Conservation (phyloP, 2,797 vertebrate species). For the Anguilla anguilla region DNA sequence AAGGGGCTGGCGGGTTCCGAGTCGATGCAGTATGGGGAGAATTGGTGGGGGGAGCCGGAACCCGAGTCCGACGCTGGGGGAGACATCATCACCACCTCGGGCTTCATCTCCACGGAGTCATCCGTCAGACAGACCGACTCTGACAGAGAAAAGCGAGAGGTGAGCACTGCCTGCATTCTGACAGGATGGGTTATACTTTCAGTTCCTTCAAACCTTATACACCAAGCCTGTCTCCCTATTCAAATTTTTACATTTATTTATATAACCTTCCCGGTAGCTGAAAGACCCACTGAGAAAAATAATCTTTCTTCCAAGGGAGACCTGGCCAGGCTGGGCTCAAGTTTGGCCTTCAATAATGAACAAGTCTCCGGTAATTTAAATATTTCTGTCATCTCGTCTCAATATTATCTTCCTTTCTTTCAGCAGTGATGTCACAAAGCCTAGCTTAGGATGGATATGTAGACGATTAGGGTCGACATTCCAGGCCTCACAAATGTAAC, state of each 20-base stretch:
- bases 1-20: slow-evolving; percentile 94
- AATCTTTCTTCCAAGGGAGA: not conserved
- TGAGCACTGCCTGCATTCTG: not conserved
- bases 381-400: not conserved
- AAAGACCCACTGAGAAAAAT: not conserved
- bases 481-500: slow-evolving; percentile 59
- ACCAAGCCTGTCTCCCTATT: not conserved
- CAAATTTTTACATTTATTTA: not conserved
- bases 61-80: slow-evolving; percentile 94
- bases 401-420: not conserved
- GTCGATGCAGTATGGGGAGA: slow-evolving; percentile 93
- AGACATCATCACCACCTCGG: slow-evolving; percentile 91
- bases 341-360: not conserved
- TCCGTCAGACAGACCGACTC: slow-evolving; percentile 82
- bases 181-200: not conserved
- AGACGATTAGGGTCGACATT: no score
- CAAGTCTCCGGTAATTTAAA: not conserved
- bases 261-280: not conserved
- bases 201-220: not conserved
- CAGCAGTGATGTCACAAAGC: not conserved
- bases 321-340: not conserved
- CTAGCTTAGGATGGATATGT: not conserved
- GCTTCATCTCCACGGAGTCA: slow-evolving; percentile 86
- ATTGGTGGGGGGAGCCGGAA: slow-evolving; percentile 86
- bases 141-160: slow-evolving; percentile 55